Percentiles rank a stretch among this genome's conserved stretches.
These are phyloP conservation scores for Amphipoea lucens DNA, from an alignment of 2,888 invertebrate genomes.

Conservation along the genomic window DNA sequence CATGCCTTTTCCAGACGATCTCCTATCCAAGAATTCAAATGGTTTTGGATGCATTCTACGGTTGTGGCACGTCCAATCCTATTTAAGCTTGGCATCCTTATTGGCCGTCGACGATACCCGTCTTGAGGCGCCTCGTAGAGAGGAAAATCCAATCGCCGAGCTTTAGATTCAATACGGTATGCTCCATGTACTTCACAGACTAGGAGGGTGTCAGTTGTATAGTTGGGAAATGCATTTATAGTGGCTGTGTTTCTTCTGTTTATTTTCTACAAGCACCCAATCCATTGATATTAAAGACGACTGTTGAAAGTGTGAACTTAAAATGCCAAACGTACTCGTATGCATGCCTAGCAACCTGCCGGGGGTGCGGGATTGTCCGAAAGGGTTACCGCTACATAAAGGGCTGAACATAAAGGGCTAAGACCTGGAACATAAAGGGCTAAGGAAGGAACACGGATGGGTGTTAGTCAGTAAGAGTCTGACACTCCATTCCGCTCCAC, in stretches of 20 bases:
- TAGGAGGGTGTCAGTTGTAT: neutral
- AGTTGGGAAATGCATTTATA: constrained; percentile 3
- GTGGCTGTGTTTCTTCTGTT: neutral
- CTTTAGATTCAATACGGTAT: constrained; percentile 54
- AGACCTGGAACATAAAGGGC: too few relatives aligned
- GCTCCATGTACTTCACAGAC: constrained; percentile 31
- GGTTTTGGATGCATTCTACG: constrained; percentile 26
- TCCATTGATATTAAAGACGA: neutral
- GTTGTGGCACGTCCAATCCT: constrained; percentile 42
- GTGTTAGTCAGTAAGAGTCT: too few relatives aligned
- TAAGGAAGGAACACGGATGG: too few relatives aligned
- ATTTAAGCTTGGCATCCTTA: constrained; percentile 55
- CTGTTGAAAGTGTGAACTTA: too few relatives aligned
- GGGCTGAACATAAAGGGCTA: too few relatives aligned
- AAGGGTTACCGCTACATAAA: too few relatives aligned
- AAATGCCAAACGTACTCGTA: neutral
- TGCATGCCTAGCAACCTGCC: too few relatives aligned
- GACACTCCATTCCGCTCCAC: too few relatives aligned
- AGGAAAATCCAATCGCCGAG: constrained; percentile 55
- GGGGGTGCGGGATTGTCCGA: too few relatives aligned
- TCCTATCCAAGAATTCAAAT: constrained; percentile 13
- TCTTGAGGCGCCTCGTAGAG: constrained; percentile 34
- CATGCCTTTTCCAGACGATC: constrained; percentile 14
- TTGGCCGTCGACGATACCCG: constrained; percentile 47
- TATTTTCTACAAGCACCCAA: neutral